phyloP scores from a whole-genome alignment of 1,140 invertebrate species.

The Mactra quadrangularis region DNA sequence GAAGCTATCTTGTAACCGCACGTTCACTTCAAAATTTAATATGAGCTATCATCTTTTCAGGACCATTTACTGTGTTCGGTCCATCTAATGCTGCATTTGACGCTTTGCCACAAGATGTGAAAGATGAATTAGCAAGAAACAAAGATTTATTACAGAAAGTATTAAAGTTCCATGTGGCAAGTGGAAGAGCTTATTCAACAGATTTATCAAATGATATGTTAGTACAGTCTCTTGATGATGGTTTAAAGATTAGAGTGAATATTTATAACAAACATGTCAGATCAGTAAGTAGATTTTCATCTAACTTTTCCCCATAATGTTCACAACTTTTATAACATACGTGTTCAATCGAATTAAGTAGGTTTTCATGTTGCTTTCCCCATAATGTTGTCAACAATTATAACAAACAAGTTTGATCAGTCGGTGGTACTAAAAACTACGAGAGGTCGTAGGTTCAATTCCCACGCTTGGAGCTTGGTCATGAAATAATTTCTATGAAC shows the following conservation, averaged over 20 bases:
- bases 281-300: slow-evolving; percentile 32
- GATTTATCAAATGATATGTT: slow-evolving; percentile 38
- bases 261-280: slow-evolving; percentile 67
- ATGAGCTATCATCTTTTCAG: slow-evolving; percentile 9
- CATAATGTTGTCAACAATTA: background rate
- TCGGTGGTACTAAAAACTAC: background rate
- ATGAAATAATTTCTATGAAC: too few species aligned
- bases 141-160: slow-evolving; percentile 28
- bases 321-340: background rate
- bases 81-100: slow-evolving; percentile 60
- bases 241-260: slow-evolving; percentile 76
- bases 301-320: background rate
- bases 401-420: background rate
- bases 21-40: too few species aligned
- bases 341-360: background rate
- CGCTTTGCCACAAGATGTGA: slow-evolving; percentile 36
- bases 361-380: background rate
- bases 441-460: background rate
- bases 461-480: too few species aligned
- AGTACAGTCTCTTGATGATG: slow-evolving; percentile 51
- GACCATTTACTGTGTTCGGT: slow-evolving; percentile 48
- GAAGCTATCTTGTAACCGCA: too few species aligned
- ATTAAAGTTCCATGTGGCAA: slow-evolving; percentile 40
- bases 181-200: slow-evolving; percentile 36
- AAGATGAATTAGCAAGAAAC: slow-evolving; percentile 30